Evolutionary conservation across 2,113 vertebrate species (phyloP).

Genomic region (Piaya cayana): DNA sequence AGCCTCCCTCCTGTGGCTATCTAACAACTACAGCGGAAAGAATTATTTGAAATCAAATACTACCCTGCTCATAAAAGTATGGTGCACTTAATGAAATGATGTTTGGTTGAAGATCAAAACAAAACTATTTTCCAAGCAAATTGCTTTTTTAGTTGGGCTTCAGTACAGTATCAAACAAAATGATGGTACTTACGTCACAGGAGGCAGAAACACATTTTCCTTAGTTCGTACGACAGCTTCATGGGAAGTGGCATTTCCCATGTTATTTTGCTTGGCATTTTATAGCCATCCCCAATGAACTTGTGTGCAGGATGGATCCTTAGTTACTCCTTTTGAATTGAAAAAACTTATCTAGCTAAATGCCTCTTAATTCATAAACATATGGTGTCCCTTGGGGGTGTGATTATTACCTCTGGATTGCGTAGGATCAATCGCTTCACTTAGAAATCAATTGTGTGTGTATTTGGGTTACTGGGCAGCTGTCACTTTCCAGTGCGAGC

Average conservation of each 20-base stretch:
- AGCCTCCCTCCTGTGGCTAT: background rate
- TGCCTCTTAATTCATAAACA: background rate
- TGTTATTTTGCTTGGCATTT: background rate
- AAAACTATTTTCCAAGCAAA: conserved; percentile 28
- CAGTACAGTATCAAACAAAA: conserved; percentile 29
- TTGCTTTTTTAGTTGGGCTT: conserved; percentile 37
- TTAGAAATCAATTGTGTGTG: background rate
- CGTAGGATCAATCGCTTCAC: background rate
- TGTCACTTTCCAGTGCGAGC: background rate
- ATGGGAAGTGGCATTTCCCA: background rate
- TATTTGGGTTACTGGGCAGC: background rate
- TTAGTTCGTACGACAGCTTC: background rate
- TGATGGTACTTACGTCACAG: background rate
- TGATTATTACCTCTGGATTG: background rate
- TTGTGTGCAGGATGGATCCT: background rate
- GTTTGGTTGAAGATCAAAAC: conserved; percentile 53
- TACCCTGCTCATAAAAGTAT: conserved; percentile 1
- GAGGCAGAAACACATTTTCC: background rate
- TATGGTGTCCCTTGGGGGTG: background rate
- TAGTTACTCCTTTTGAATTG: background rate
- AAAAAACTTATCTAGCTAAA: background rate
- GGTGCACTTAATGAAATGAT: conserved; percentile 2
- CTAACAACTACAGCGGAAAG: background rate
- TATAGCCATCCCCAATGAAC: background rate
- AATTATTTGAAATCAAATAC: background rate